Base-by-base conservation (phyloP, 2,113 vertebrate genomes). In the Perccottus glenii region DNA sequence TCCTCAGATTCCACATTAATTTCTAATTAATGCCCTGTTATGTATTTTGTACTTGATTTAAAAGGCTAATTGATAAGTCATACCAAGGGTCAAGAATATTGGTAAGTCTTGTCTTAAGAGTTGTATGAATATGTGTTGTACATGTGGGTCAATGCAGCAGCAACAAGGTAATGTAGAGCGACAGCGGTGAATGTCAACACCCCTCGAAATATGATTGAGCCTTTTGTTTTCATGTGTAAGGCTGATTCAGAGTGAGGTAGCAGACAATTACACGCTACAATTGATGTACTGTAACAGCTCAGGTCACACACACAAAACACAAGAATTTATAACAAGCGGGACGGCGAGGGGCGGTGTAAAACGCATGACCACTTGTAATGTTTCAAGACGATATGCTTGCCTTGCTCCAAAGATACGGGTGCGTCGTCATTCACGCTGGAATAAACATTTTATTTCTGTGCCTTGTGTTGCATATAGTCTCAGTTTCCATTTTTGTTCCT, bases 241-340 rank as follows among this genome's bases (percentile, higher is more conserved):
- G 83, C 84, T 80, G 78, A 86, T 73, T 64, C 62, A 75, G 66
- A 36, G 72, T 15, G 35, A 82, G 84, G 67, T 63, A 70, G 73
- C 82, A 90, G 82, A 86, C 85, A 90, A 89, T 84, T 4, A 82
- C 74, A 81, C 71, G 68, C 80, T 73, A 46, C 74, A 80, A 74
- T 62, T 83, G 75, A 87, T 86, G 64, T 55, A 60, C 55, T 82
- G 67, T 47, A 77, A 77, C 69, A 53, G 60, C 79, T 81, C 83
- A 59, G 75, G 82, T 79, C 75, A 60, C 56, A 69, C 50, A 75
- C 70, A 75, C 69, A 71, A 72, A 77, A 70, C 36, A 58, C 61
- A 47, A 42, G 50, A 16, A 85, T 86, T 85, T 80, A 81, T 53
- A 67, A 81, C 5, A 14, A 48, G 11, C 64, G 5, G 68, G 62